Percentiles rank a stretch among this genome's conserved stretches.
Conservation (phyloP, 2,113 vertebrate species). For the Calidris pygmaea region DNA sequence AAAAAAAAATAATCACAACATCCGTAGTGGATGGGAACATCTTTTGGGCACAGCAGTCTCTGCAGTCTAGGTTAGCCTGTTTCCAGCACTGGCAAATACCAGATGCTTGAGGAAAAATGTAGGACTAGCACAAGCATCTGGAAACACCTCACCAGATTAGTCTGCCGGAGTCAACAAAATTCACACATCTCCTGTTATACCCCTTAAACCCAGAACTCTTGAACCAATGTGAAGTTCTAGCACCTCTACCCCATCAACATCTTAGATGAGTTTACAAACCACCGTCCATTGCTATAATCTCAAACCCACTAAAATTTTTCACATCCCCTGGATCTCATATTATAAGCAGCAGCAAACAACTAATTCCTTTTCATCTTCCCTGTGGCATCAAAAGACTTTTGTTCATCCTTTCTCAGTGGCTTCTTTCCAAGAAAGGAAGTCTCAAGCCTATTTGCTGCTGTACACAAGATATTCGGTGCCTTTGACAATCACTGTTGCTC, state of each 20-base stretch:
- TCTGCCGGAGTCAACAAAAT: background rate
- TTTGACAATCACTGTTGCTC: background rate
- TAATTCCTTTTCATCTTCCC: background rate
- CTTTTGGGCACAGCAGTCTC: background rate
- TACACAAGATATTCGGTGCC: background rate
- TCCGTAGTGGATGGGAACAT: background rate
- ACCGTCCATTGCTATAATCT: background rate
- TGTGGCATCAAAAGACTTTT: background rate
- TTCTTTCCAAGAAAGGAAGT: background rate
- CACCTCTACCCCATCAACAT: background rate
- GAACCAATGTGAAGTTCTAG: background rate
- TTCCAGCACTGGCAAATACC: background rate
- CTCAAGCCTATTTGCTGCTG: background rate
- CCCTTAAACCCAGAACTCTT: background rate
- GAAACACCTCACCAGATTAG: background rate
- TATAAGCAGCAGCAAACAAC: background rate
- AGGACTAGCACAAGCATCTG: fast-evolving
- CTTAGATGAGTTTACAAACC: background rate
- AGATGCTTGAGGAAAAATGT: background rate
- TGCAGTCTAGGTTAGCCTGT: background rate
- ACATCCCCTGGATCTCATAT: background rate
- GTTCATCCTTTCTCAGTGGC: background rate
- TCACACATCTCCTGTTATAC: background rate
- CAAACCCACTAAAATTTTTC: background rate
- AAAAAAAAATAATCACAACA: background rate